Conservation (phyloP, 1,140 invertebrate species). For the Cyclargus thomasi region DNA sequence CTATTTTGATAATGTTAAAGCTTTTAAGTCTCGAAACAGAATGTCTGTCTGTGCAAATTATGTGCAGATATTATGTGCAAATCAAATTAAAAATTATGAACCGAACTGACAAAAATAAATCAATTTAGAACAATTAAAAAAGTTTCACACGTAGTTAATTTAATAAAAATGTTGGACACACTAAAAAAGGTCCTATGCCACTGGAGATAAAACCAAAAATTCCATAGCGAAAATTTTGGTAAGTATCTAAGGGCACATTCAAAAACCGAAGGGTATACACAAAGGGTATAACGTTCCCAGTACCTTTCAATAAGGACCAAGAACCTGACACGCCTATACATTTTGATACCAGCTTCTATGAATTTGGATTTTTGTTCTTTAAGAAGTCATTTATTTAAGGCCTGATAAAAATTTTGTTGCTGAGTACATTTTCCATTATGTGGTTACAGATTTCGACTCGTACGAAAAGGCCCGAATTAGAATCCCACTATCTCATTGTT, state of each 20-base stretch:
- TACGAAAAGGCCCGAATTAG: no score
- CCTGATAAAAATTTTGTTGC: no score
- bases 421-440: no score
- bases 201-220: background rate
- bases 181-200: background rate
- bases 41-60: no score
- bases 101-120: background rate
- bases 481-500: no score
- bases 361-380: slow-evolving; percentile 32
- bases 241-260: slow-evolving; percentile 28
- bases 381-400: no score
- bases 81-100: background rate
- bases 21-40: no score
- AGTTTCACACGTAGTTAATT: slow-evolving; percentile 3
- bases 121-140: background rate
- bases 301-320: slow-evolving; percentile 51
- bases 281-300: slow-evolving; percentile 35
- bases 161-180: background rate
- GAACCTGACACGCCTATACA: slow-evolving; percentile 40
- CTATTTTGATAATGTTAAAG: background rate
- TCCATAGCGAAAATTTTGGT: background rate
- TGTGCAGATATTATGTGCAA: no score
- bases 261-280: slow-evolving; percentile 31
- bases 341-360: slow-evolving; percentile 33
- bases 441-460: no score